These are phyloP conservation scores for Palythoa heliodiscus DNA, from an alignment of 92 coral and sea anemone species.

Conservation along the genomic window DNA sequence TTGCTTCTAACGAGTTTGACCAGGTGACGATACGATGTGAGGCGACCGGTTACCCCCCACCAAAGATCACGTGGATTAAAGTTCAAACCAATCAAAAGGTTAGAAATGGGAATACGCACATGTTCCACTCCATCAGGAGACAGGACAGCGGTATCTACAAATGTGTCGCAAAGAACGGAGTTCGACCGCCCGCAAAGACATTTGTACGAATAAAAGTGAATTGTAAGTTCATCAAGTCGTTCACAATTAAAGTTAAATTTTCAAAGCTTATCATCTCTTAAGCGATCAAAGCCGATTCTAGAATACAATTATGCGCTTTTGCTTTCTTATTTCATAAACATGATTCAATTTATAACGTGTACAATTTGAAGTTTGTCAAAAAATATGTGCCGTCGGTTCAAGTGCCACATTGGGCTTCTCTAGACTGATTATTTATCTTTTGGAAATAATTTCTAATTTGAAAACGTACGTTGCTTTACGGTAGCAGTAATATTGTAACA, in stretches of 20 bases:
- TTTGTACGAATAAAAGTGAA: constrained; percentile 67
- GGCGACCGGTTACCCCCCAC: constrained; percentile 82
- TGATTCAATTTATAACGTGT: no score
- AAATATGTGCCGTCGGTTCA: no score
- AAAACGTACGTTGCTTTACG: no score
- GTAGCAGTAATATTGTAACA: not conserved
- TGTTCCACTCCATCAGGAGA: constrained; percentile 51
- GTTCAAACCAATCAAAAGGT: constrained; percentile 54
- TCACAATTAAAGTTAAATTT: no score
- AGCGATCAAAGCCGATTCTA: no score
- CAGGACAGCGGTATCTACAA: constrained; percentile 76
- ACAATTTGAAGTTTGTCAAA: no score
- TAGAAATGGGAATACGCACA: constrained; percentile 52
- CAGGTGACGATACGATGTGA: constrained; percentile 60
- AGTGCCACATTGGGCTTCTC: no score
- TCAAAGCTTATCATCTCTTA: no score
- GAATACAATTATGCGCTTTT: no score
- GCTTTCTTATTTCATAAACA: no score
- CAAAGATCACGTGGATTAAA: constrained; percentile 78
- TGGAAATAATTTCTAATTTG: no score
- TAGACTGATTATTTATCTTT: no score
- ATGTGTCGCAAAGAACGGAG: constrained; percentile 77
- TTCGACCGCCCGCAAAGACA: constrained; percentile 54
- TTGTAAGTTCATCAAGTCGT: constrained; percentile 65
- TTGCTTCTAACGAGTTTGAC: constrained; percentile 49